Evolutionary conservation across 2,888 invertebrate genomes (phyloP).

Genomic region (Morinoia aosen): DNA sequence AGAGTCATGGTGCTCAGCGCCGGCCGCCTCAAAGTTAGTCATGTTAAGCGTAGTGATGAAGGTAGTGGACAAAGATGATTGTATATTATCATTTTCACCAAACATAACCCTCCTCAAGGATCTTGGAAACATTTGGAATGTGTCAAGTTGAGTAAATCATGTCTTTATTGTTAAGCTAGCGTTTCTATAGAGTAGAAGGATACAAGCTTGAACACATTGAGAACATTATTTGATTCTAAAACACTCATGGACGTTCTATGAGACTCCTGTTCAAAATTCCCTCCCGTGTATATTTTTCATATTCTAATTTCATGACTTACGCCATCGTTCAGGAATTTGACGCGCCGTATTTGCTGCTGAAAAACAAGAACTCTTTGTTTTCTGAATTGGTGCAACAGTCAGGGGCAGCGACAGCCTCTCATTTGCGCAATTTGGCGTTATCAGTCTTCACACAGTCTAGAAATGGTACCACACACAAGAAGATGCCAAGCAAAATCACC

Average conservation of each 20-base stretch:
- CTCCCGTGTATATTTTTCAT: too few relatives aligned
- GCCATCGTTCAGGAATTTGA: conserved; percentile 78
- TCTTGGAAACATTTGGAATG: too few relatives aligned
- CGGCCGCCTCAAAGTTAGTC: conserved; percentile 52
- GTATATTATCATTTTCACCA: too few relatives aligned
- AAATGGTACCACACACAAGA: background rate
- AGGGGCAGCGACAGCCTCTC: conserved; percentile 71
- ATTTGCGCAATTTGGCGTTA: conserved; percentile 71
- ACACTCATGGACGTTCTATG: too few relatives aligned
- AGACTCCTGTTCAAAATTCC: background rate
- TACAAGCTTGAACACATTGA: too few relatives aligned
- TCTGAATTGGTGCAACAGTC: conserved; percentile 72
- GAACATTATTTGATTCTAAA: too few relatives aligned
- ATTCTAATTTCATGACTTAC: too few relatives aligned
- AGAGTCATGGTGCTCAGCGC: conserved; percentile 79
- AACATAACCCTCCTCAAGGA: too few relatives aligned
- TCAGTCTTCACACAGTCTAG: background rate
- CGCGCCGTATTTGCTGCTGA: conserved; percentile 79
- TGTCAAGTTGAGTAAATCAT: too few relatives aligned
- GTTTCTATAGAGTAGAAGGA: too few relatives aligned
- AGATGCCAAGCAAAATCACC: background rate
- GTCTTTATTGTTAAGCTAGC: too few relatives aligned
- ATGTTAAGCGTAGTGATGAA: background rate
- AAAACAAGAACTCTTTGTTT: conserved; percentile 70
- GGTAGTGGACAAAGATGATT: background rate